Evolutionary conservation across 1,140 invertebrate species (phyloP), one percentile per base, ranked within the genome.

Genomic region (Bacillus rossius): DNA sequence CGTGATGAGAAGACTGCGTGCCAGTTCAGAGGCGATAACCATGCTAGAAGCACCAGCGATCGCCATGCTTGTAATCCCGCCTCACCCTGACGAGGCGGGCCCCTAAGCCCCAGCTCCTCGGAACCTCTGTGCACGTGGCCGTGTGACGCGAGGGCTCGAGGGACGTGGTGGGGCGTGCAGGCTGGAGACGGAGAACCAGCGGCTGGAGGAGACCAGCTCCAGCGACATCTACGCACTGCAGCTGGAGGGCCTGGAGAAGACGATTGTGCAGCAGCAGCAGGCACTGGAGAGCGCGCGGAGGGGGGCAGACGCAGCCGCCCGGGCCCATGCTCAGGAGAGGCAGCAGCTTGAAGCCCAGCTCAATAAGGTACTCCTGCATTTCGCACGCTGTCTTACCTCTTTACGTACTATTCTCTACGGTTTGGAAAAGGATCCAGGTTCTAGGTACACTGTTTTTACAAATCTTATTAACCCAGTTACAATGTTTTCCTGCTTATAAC

Each of bases 231-330:
- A 61, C 19, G 0, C 43, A 20, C 45, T 61, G 17, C 59, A 61
- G 34, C 53, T 61, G 13, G 59, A 61, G 57, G 19, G 53, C 14
- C 25, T 61, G 5, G 59, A 57, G 26, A 61, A 61, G 45, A 61
- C 59, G 26, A 52, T 61, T 37, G 55, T 13, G 2, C 54, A 61
- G 41, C 59, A 61, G 34, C 59, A 61, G 25, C 56, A 37, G 19
- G 54, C 48, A n/a, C 17, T 61, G 22, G 29, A 61, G 23, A 38
- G 17, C 16, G 8, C 57, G 2, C 16, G 19, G 19, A 29, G 42
- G 19, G 45, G 49, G 22, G 26, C 42, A 7, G 59, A 61, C 38
- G 17, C 40, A 16, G 23, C 50, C n/a, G 17, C 26, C 0, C 54
- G 55, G 16, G 26, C 14, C 19, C 57, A 57, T 54, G 19, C 8